Evolutionary conservation across 2,797 vertebrate species (phyloP), one percentile per base, ranked within the genome.

Genomic region (Coreius guichenoti): DNA sequence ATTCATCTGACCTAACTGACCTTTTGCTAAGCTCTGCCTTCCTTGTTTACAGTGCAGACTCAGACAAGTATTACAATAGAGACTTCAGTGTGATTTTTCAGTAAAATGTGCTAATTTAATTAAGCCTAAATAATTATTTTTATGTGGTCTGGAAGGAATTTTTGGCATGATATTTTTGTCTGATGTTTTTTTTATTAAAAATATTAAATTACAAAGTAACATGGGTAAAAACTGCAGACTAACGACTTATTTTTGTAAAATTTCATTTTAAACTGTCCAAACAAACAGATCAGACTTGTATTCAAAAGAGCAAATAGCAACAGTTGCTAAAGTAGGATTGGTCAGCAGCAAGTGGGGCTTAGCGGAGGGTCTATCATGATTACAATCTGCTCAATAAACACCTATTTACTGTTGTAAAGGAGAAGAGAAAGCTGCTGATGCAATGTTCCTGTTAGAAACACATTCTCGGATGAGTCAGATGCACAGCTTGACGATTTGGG

Each of bases 391-490:
- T 82, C 80, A 73, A n/a, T 47, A 61, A 82, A 74, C 13, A 6
- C 21, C 5, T 47, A 21, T 73, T 86, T 78, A 74, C 74, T 49
- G 80, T 69, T n/a, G 17, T 36, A 54, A 67, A 14, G 75, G 43
- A 26, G 31, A 72, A 29, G 36, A 39, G 68, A 83, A 67, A 75
- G 67, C 36, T 29, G 54, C 51, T 79, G 77, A 88, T 76, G 56
- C 63, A 33, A 82, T 80, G 54, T 78, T 75, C 82, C 76, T 80
- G 83, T 51, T 74, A 74, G 31, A 31, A 81, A 70, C 68, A 56
- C 39, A 47, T 8, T 49, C 72, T 47, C 29, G 13, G 68, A 36
- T 76, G 82, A 83, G 72, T 83, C 82, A 76, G 58, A 83, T 58
- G 47, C 70, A 67, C 58, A 76, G 82, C 58, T 51, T 83, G 72